Base-by-base conservation (phyloP, 2,888 invertebrate genomes). In the Phortica magna region DNA sequence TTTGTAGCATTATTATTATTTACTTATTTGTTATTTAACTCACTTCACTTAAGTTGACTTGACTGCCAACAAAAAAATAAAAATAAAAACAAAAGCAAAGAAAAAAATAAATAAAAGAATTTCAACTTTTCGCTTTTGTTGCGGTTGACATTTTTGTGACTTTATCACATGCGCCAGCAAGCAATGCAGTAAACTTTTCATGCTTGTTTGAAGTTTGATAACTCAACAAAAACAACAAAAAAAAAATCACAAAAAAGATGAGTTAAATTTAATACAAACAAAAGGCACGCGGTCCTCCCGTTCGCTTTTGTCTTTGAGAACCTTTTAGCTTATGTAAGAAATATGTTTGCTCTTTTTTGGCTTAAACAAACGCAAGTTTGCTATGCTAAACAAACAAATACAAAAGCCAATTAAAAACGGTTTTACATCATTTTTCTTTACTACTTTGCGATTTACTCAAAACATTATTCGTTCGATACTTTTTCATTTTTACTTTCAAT, bases 141-240 rank as follows among this genome's bases (percentile, higher is more conserved):
- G 83, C 79, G 78, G 78, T 76, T 88, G 86, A 88, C 86, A 80
- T 84, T 88, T 86, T 83, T 88, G 87, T 88, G 86, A 86, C 86
- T 88, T 88, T 88, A 88, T 86, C 86, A 85, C 86, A 85, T 87
- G 88, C 84, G 86, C 83, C 84, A 22, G 10, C 61, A 22, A n/a
- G 61, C 61, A 84, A 84, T 86, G 86, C 86, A 88, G 86, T 80
- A 83, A 88, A 88, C 81, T 83, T 74, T 65, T 57, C 53, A 74
- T 75, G 77, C 78, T 77, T 83, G 78, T 61, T 83, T 79, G 77
- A 82, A 79, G 48, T 74, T 53, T 61, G 73, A 73, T 73, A 73
- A 64, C 14, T 17, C 10, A 53, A 70, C 19, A 70, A 70, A 41
- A n/a, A 48, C n/a, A 70, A 48, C 2, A 5, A 14, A 39, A 22